These are phyloP conservation scores for Geotrupes spiniger DNA, from an alignment of 2,888 invertebrate species.

Conservation along the genomic window DNA sequence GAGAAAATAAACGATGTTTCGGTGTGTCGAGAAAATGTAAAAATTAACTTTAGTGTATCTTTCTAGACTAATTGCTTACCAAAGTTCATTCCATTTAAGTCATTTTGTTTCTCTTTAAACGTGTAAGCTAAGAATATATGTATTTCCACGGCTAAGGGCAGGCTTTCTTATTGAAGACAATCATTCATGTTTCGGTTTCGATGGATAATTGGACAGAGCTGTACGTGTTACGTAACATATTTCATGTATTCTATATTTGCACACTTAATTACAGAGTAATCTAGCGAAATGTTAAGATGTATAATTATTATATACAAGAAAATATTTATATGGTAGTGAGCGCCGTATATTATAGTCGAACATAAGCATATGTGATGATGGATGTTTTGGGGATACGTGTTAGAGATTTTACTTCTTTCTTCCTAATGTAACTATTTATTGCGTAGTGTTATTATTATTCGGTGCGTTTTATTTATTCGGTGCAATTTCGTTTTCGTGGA, in stretches of 20 bases:
- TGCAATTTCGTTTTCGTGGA: conserved; percentile 1
- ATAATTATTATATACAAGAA: conserved; percentile 44
- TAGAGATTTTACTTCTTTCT: conserved; percentile 29
- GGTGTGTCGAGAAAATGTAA: too few species aligned
- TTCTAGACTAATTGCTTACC: too few species aligned
- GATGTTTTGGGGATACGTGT: conserved; percentile 46
- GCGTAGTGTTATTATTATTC: too few species aligned
- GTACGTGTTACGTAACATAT: not conserved
- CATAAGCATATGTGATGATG: conserved; percentile 50
- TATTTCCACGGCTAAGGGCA: too few species aligned
- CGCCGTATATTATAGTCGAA: conserved; percentile 45
- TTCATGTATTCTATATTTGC: conserved; percentile 25
- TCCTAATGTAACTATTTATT: conserved; percentile 5
- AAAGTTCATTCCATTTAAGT: too few species aligned
- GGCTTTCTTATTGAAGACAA: too few species aligned
- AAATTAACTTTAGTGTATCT: too few species aligned
- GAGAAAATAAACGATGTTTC: too few species aligned
- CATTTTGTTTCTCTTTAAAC: too few species aligned
- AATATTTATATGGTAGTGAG: conserved; percentile 47
- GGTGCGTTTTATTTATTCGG: conserved; percentile 1
- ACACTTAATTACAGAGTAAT: conserved; percentile 37
- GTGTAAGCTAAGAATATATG: too few species aligned
- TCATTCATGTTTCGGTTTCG: conserved; percentile 5
- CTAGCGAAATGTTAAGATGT: conserved; percentile 46
- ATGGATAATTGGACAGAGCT: conserved; percentile 20